Evolutionary conservation across 2,113 vertebrate genomes (phyloP).

Genomic region (Pao palembangensis): DNA sequence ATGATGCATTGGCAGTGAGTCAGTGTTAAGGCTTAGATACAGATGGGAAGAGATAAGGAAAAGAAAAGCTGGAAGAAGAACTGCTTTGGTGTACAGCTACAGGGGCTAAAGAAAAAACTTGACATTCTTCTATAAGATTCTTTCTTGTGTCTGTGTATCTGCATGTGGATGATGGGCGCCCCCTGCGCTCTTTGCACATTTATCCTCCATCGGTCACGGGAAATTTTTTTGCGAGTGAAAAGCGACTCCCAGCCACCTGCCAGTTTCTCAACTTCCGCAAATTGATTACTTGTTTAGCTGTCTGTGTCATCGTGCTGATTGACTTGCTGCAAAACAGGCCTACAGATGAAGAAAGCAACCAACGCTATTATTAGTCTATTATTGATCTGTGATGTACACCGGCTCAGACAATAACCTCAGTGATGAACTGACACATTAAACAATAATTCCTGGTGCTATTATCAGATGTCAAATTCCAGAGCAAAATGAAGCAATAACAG

Average conservation of each 20-base stretch:
- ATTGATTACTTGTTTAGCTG: too few relatives aligned
- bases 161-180: neutral
- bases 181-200: constrained; percentile 6
- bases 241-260: constrained; percentile 36
- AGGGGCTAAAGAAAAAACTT: constrained; percentile 3
- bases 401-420: too few relatives aligned
- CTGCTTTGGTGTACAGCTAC: constrained; percentile 17
- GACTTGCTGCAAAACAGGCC: too few relatives aligned
- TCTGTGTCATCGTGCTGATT: too few relatives aligned
- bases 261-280: too few relatives aligned
- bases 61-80: constrained; percentile 26
- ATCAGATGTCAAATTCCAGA: too few relatives aligned
- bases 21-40: constrained; percentile 32
- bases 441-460: too few relatives aligned
- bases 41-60: constrained; percentile 44
- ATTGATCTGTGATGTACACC: too few relatives aligned
- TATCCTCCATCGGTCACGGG: constrained; percentile 25
- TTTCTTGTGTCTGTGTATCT: constrained; percentile 17
- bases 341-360: too few relatives aligned
- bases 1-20: constrained; percentile 45
- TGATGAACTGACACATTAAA: too few relatives aligned
- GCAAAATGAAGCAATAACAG: too few relatives aligned
- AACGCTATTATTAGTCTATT: too few relatives aligned
- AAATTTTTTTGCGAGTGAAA: constrained; percentile 18
- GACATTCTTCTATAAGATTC: constrained; percentile 7